Conservation (phyloP, 2,888 invertebrate species). For the Horisme vitalbata region DNA sequence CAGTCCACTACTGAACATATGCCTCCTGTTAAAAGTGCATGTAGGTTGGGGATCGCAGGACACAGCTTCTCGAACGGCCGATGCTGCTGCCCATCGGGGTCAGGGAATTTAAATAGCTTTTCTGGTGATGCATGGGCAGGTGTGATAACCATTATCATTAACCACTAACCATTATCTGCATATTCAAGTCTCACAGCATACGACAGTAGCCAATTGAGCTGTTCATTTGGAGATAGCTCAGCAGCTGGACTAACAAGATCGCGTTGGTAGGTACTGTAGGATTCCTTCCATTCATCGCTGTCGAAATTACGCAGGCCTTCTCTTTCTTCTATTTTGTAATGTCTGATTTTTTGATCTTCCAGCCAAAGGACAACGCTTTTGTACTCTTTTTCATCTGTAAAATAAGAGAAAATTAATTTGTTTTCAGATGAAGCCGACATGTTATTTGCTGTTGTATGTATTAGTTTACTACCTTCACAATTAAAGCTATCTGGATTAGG, state of each 20-base stretch:
- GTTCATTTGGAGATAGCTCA: constrained; percentile 83
- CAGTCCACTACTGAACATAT: too few species aligned
- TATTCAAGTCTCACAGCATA: constrained; percentile 93
- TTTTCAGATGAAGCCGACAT: too few species aligned
- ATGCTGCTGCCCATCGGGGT: too few species aligned
- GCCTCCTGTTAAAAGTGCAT: too few species aligned
- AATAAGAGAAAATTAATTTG: constrained; percentile 11
- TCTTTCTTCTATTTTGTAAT: constrained; percentile 92
- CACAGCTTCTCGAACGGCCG: too few species aligned
- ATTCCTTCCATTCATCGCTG: constrained; percentile 87
- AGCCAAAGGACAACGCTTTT: constrained; percentile 93
- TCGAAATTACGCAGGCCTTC: constrained; percentile 87
- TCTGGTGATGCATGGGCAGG: too few species aligned
- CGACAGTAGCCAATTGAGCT: constrained; percentile 93
- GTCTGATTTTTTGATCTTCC: constrained; percentile 96
- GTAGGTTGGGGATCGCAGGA: too few species aligned
- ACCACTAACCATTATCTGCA: constrained; percentile 86
- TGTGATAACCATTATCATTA: too few species aligned
- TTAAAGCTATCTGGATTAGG: constrained; percentile 88
- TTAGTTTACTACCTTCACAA: constrained; percentile 82
- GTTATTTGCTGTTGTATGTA: neutral
- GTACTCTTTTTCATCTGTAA: constrained; percentile 90
- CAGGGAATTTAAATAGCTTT: too few species aligned
- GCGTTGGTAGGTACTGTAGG: constrained; percentile 88
- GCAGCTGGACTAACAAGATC: constrained; percentile 89